These are phyloP conservation scores for Echeneis naucrates DNA, from an alignment of 2,797 vertebrate genomes.

Conservation along the genomic window DNA sequence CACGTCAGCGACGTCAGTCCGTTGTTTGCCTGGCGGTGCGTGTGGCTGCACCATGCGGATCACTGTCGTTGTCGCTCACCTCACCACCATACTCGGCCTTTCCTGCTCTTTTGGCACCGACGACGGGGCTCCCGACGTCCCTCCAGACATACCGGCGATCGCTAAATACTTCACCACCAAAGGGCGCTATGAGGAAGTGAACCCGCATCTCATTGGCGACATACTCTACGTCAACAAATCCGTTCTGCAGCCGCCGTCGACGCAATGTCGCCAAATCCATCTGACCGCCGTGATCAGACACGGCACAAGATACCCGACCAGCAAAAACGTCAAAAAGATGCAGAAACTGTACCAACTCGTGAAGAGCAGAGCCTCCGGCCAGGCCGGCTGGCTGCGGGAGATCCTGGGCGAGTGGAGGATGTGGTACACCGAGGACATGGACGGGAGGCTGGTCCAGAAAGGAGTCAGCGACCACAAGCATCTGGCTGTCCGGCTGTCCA, in stretches of 20 bases:
- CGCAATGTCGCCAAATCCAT: slow-evolving; percentile 84
- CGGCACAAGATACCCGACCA: slow-evolving; percentile 85
- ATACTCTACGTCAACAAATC: slow-evolving; percentile 80
- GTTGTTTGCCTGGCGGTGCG: neutral
- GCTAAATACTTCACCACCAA: slow-evolving; percentile 91
- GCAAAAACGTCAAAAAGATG: slow-evolving; percentile 85
- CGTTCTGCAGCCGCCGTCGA: slow-evolving; percentile 68
- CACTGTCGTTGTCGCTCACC: neutral
- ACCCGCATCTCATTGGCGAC: slow-evolving; percentile 80
- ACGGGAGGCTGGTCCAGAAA: slow-evolving; percentile 88
- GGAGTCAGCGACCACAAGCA: slow-evolving; percentile 85
- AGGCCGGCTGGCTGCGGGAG: slow-evolving; percentile 70
- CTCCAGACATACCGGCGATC: slow-evolving; percentile 67
- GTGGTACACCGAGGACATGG: slow-evolving; percentile 91
- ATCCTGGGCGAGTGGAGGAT: slow-evolving; percentile 82
- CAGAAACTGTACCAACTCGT: slow-evolving; percentile 73
- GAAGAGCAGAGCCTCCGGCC: slow-evolving; percentile 17
- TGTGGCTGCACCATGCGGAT: slow-evolving; percentile 42
- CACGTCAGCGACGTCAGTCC: slow-evolving; percentile 19
- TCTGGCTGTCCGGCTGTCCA: slow-evolving; percentile 86
- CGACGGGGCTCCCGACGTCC: no score
- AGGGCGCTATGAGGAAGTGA: slow-evolving; percentile 92
- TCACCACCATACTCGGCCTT: neutral
- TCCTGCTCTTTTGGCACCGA: slow-evolving; percentile 8
- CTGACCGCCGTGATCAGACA: slow-evolving; percentile 88